These are phyloP conservation scores for Galbula dea DNA, from an alignment of 2,113 vertebrate species.

Conservation along the genomic window DNA sequence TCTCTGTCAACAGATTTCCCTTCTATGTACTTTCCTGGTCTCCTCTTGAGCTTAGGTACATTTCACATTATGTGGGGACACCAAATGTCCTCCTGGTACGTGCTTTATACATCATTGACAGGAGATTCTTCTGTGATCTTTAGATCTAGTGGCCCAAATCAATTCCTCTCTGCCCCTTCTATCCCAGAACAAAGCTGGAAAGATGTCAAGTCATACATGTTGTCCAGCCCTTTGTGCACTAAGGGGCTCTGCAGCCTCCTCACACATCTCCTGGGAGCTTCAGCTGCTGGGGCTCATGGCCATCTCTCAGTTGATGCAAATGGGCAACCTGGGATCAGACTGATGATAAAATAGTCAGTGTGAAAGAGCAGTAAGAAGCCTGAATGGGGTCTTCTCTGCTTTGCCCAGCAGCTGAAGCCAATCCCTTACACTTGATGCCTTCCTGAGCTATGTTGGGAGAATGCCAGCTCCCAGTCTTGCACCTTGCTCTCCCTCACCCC, in stretches of 20 bases:
- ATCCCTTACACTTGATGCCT: neutral
- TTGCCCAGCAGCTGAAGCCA: neutral
- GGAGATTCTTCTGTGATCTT: neutral
- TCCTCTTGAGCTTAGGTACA: neutral
- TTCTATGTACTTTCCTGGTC: neutral
- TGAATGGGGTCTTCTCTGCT: neutral
- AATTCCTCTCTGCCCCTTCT: neutral
- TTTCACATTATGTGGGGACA: neutral
- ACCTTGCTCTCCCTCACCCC: neutral
- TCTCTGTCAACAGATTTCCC: neutral
- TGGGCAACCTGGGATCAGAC: accelerated
- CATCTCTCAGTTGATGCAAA: neutral
- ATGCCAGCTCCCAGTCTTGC: neutral
- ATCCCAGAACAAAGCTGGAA: neutral
- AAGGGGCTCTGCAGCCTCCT: accelerated
- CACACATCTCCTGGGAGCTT: neutral
- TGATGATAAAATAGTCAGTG: neutral
- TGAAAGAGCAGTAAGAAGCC: neutral
- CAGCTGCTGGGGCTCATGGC: neutral
- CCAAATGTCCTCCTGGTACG: neutral
- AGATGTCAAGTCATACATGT: accelerated
- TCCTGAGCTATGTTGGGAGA: neutral
- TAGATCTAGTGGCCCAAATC: neutral
- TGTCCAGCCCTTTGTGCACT: no score
- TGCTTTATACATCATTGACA: neutral